Conservation (phyloP, 2,797 vertebrate species). For the Sebastes diploproa region DNA sequence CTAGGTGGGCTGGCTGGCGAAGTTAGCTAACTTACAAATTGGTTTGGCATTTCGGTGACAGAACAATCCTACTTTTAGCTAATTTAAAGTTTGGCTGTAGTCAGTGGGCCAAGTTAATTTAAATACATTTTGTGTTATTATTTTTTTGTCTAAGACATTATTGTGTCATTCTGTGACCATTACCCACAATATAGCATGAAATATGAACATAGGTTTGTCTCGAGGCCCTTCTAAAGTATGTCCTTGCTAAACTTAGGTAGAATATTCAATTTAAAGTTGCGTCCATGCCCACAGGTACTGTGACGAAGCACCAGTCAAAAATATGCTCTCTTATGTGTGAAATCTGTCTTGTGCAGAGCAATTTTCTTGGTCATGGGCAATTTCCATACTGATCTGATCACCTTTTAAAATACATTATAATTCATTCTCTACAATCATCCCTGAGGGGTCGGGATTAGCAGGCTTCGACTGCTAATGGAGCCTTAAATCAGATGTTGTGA, state of each 20-base stretch:
- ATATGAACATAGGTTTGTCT: neutral
- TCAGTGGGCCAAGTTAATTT: too few relatives aligned
- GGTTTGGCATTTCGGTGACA: too few relatives aligned
- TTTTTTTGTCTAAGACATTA: neutral
- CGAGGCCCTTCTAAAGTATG: too few relatives aligned
- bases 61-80: too few relatives aligned
- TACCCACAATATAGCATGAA: neutral
- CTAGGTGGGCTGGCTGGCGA: too few relatives aligned
- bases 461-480: constrained; percentile 48
- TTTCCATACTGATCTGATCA: constrained; percentile 12
- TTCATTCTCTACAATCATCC: constrained; percentile 34
- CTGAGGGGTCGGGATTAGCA: constrained; percentile 30
- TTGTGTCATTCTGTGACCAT: neutral
- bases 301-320: neutral
- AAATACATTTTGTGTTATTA: too few relatives aligned
- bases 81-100: too few relatives aligned
- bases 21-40: too few relatives aligned
- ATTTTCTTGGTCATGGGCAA: neutral
- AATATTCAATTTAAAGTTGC: neutral
- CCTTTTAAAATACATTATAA: constrained; percentile 28
- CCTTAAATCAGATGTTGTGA: constrained; percentile 62
- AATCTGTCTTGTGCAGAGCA: neutral
- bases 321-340: neutral
- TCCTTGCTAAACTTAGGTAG: neutral
- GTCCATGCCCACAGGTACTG: neutral